phyloP scores from a whole-genome alignment of 2,797 vertebrate genomes.

The Gymnothorax javanicus region DNA sequence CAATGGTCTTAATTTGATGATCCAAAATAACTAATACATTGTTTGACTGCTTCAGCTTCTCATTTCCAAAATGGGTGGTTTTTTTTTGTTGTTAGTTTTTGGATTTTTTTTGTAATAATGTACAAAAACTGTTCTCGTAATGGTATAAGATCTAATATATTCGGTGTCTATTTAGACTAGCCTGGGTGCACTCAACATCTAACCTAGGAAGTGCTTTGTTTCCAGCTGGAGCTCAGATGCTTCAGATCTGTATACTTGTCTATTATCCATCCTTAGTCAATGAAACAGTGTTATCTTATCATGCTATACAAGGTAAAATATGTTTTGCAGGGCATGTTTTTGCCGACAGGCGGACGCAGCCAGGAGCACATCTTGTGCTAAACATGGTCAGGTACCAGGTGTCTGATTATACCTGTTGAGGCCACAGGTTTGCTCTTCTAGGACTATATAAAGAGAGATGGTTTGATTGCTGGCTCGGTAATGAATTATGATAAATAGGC shows the following conservation, averaged over 20 bases:
- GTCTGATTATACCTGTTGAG: background rate
- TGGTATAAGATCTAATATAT: background rate
- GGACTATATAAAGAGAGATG: background rate
- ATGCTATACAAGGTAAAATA: background rate
- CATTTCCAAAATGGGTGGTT: constrained; percentile 9
- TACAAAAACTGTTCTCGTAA: constrained; percentile 1
- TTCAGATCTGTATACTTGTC: background rate
- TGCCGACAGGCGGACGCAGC: background rate
- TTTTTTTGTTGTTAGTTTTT: background rate
- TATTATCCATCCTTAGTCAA: background rate
- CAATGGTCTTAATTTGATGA: constrained; percentile 35
- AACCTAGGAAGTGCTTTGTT: background rate
- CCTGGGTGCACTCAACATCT: background rate
- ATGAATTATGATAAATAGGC: background rate
- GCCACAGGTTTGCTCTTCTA: background rate
- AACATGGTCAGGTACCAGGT: background rate
- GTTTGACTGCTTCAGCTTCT: constrained; percentile 8
- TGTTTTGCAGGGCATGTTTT: background rate
- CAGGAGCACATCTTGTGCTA: background rate
- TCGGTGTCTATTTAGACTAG: background rate
- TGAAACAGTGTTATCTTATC: background rate
- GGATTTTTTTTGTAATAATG: background rate
- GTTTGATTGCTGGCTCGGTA: constrained; percentile 11
- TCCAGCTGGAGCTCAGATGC: background rate
- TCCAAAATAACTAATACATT: constrained; percentile 26